Base-by-base conservation (phyloP, 2,113 vertebrate species). In the Pampusana beccarii region DNA sequence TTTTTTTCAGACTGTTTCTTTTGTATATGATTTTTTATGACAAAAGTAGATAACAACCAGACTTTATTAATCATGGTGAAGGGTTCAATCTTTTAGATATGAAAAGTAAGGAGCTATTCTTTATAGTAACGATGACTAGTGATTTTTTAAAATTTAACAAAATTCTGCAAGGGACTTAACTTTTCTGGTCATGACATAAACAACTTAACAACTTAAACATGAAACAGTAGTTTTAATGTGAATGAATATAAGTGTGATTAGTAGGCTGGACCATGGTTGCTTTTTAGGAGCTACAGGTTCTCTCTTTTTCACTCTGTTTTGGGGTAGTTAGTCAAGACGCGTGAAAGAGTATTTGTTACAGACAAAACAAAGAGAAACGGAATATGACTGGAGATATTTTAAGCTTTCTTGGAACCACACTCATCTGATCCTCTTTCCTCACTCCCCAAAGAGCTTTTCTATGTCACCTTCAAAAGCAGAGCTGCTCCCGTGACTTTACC, bases 21-120 rank as follows among this genome's bases (percentile, higher is more conserved):
- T 98, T 97, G 98, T 98, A 96, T 98, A 98, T 98, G 97, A 96
- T 98, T 98, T 98, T 98, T 98, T 97, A 97, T 97, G 97, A 97
- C 97, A 98, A 98, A 98, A 97, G 95, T 95, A 98, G 99, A 99
- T 99, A 99, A 98, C 96, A 98, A 98, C 94, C 97, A 96, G 97
- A 96, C 93, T 97, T 98, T 98, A 99, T 99, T 99, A 99, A 99
- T 99, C 98, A 97, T 92, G 20, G 58, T 97, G 94, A 98, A 96
- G 88, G 97, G 80, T 91, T 97, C 93, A 93, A 61, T 97, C 97
- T 98, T 97, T 96, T 80, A 97, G 97, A 97, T 98, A 97, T 40
- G 54, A 95, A 97, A 97, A 98, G 94, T 91, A 97, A 98, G 86
- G 82, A 97, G 73, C 81, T 91, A 60, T 96, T 97, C 95, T 91